Percentiles rank a stretch among this genome's conserved stretches.
Evolutionary conservation across 2,113 vertebrate genomes (phyloP).

Genomic region (Raja brachyura): DNA sequence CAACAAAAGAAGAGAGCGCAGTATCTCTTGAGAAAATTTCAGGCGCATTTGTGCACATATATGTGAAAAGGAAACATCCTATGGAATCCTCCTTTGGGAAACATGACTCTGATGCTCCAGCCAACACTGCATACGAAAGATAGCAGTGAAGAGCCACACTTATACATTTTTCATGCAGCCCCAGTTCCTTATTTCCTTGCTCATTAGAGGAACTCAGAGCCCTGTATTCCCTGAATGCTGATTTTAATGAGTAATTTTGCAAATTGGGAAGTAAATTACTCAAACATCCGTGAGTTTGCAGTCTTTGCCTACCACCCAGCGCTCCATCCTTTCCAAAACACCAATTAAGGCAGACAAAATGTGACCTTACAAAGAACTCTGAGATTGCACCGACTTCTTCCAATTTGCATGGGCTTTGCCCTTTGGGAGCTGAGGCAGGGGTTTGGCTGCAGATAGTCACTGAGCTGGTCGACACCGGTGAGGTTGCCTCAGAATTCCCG

Average conservation of each 20-base stretch:
- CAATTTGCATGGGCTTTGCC: neutral
- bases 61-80: neutral
- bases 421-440: neutral
- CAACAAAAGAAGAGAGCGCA: neutral
- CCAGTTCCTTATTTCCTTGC: constrained; percentile 17
- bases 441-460: neutral
- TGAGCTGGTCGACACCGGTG: neutral
- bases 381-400: neutral
- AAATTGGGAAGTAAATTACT: constrained; percentile 38
- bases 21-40: neutral
- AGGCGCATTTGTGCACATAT: neutral
- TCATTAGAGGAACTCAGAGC: constrained; percentile 32
- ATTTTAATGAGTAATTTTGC: constrained; percentile 36
- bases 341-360: constrained; percentile 30
- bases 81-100: constrained; percentile 7
- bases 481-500: neutral
- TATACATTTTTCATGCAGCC: constrained; percentile 32
- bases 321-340: constrained; percentile 4
- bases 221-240: constrained; percentile 23
- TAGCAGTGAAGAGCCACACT: constrained; percentile 13
- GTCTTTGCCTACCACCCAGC: constrained; percentile 8
- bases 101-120: neutral
- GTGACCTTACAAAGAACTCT: constrained; percentile 21
- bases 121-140: neutral
- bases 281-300: constrained; percentile 16